A percentile compares a stretch with the other conserved stretches of the same genome.
Conservation (phyloP, 2,888 invertebrate genomes). For the Cryptocephalus moraei region DNA sequence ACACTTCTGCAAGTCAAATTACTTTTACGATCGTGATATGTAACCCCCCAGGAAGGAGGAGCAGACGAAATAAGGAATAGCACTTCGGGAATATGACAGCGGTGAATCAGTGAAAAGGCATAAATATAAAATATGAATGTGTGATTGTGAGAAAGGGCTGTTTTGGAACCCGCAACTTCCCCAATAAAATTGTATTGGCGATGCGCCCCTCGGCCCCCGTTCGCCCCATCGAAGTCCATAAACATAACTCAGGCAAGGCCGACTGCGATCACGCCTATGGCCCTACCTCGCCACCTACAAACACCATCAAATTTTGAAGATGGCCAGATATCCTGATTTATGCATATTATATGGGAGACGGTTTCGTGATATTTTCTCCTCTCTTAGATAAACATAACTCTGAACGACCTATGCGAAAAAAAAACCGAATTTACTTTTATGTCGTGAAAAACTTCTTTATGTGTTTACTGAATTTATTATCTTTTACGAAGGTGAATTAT, state of each 20-base stretch:
- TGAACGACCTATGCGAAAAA: slow-evolving; percentile 8
- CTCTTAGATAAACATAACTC: slow-evolving; percentile 13
- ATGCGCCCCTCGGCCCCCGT: slow-evolving; percentile 4
- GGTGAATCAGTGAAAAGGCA: slow-evolving; percentile 32
- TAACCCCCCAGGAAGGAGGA: background rate
- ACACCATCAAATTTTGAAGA: slow-evolving; percentile 28
- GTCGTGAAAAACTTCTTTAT: no score
- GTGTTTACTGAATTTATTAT: no score
- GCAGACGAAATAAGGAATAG: slow-evolving; percentile 28
- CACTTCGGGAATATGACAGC: slow-evolving; percentile 29
- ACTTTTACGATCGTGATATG: no score
- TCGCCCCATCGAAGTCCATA: slow-evolving; percentile 24
- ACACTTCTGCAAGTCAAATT: no score
- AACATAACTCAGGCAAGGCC: slow-evolving; percentile 26
- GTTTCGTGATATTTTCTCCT: background rate
- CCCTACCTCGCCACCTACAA: slow-evolving; percentile 18
- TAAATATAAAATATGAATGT: slow-evolving; percentile 35
- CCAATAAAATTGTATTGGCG: slow-evolving; percentile 21
- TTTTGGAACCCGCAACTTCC: slow-evolving; percentile 13
- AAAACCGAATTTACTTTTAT: background rate
- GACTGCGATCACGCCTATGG: slow-evolving; percentile 22
- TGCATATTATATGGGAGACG: slow-evolving; percentile 15
- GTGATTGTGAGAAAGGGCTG: slow-evolving; percentile 28
- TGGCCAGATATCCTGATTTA: slow-evolving; percentile 19
- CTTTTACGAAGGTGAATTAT: no score